Percentiles rank a stretch among this genome's conserved stretches.
These are phyloP conservation scores for Urosaurus nigricauda DNA, from an alignment of 2,797 vertebrate genomes.

Conservation along the genomic window DNA sequence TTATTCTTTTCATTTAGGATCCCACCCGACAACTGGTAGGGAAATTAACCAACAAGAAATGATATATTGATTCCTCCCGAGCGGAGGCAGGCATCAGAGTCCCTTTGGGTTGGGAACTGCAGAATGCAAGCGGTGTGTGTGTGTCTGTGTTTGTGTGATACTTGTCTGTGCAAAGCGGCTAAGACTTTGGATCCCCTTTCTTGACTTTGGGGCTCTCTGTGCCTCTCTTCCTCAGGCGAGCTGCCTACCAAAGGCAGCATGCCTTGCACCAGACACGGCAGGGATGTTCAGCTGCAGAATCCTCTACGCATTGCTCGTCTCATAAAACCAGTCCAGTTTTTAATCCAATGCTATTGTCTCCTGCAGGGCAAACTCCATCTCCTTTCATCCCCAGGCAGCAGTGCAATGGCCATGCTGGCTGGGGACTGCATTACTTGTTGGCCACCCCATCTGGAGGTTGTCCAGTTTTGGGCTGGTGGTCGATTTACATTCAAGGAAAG, in stretches of 20 bases:
- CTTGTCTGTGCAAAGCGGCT: neutral
- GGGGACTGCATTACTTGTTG: too few relatives aligned
- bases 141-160: neutral
- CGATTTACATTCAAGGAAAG: too few relatives aligned
- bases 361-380: too few relatives aligned
- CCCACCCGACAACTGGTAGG: rapidly evolving
- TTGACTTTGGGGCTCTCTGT: too few relatives aligned
- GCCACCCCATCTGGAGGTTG: too few relatives aligned
- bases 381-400: too few relatives aligned
- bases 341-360: neutral
- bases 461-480: too few relatives aligned
- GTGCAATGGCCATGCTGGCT: too few relatives aligned
- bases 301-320: too few relatives aligned
- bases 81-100: neutral
- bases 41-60: conserved; percentile 16
- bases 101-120: neutral
- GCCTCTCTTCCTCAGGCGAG: rapidly evolving
- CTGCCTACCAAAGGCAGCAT: neutral
- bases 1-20: neutral
- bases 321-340: too few relatives aligned
- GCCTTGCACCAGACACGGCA: neutral
- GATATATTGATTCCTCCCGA: neutral
- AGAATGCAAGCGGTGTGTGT: too few relatives aligned
- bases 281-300: neutral
- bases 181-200: neutral